These are phyloP conservation scores for Malurus leucopterus DNA, from an alignment of 2,797 vertebrate genomes.

Conservation along the genomic window DNA sequence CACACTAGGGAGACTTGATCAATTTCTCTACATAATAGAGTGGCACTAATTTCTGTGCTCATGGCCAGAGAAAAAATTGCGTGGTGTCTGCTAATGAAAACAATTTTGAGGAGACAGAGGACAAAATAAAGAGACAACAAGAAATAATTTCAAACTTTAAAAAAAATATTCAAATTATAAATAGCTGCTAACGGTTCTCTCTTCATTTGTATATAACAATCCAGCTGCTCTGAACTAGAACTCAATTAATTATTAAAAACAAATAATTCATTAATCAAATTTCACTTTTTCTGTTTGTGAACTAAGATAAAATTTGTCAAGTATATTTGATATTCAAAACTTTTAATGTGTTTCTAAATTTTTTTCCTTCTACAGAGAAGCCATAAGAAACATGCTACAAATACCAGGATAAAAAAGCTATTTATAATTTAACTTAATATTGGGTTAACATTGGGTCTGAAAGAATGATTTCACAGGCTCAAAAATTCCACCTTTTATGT, in stretches of 20 bases:
- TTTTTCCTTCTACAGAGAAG: not conserved
- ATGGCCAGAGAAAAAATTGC: not conserved
- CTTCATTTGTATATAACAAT: not conserved
- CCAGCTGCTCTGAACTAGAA: not conserved
- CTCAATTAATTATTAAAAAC: not conserved
- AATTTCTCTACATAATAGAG: constrained; percentile 61
- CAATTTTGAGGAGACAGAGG: not conserved
- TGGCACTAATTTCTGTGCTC: not conserved
- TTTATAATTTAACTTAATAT: not conserved
- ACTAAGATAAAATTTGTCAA: not conserved
- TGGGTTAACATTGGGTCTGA: not conserved
- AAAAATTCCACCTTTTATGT: not conserved
- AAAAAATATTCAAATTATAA: not conserved
- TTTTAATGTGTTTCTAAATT: not conserved
- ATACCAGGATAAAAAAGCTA: not conserved
- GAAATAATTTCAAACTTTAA: not conserved
- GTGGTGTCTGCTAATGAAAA: not conserved
- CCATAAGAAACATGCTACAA: not conserved
- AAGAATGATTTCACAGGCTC: not conserved
- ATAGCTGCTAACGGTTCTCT: not conserved
- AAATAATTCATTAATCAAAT: not conserved
- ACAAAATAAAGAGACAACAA: not conserved
- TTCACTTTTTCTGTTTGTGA: not conserved
- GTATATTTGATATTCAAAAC: not conserved
- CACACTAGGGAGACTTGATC: constrained; percentile 45